These are phyloP conservation scores for Ctenopoma multispine DNA, from an alignment of 2,797 vertebrate genomes.

Conservation along the genomic window DNA sequence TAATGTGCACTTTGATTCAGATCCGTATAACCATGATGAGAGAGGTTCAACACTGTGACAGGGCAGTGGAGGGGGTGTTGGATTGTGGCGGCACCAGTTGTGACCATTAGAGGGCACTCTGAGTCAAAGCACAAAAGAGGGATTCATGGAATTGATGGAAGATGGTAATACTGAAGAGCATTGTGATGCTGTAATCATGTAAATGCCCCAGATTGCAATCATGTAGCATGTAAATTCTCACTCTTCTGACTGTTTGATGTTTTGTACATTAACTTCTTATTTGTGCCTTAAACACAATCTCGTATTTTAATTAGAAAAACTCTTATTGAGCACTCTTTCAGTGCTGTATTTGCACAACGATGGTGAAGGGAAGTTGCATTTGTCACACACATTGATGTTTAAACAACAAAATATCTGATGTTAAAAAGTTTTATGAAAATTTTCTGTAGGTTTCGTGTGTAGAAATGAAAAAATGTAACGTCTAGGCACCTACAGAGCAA, in stretches of 20 bases:
- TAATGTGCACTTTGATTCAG: slow-evolving; percentile 27
- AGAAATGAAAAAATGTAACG: background rate
- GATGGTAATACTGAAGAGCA: background rate
- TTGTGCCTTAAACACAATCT: slow-evolving; percentile 16
- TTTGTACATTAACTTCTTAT: background rate
- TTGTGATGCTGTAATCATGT: background rate
- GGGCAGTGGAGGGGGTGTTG: background rate
- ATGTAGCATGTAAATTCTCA: slow-evolving; percentile 59
- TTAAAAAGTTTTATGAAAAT: background rate
- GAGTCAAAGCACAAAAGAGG: slow-evolving; percentile 9
- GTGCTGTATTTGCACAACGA: slow-evolving; percentile 64
- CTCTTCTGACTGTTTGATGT: slow-evolving; percentile 12
- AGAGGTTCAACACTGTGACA: background rate
- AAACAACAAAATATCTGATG: slow-evolving; percentile 14
- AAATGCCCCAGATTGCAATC: slow-evolving; percentile 41
- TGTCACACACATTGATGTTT: background rate
- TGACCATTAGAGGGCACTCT: slow-evolving; percentile 56
- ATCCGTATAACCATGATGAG: background rate
- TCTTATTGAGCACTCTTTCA: background rate
- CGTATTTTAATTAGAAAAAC: slow-evolving; percentile 6
- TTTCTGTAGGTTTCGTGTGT: background rate
- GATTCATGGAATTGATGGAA: background rate
- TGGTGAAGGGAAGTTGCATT: slow-evolving; percentile 25
- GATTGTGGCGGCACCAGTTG: background rate
- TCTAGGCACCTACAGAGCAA: background rate